Evolutionary conservation across 2,113 vertebrate species (phyloP).

Genomic region (Tetrax tetrax): DNA sequence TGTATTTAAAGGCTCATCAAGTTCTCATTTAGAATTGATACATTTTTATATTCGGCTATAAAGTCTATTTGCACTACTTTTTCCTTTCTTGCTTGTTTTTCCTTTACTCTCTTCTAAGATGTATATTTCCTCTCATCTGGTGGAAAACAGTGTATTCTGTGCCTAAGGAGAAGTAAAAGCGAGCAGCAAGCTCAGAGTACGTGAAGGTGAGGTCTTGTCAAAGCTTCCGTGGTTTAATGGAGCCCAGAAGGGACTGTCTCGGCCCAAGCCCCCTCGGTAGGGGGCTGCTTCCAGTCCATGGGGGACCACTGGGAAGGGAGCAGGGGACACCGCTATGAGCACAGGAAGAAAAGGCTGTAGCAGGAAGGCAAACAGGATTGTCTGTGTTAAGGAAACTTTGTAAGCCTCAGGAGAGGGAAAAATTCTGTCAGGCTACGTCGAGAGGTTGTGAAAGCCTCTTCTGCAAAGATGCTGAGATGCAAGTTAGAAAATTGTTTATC

Average conservation of each 20-base stretch:
- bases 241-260: neutral
- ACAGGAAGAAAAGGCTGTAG: fast-evolving
- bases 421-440: fast-evolving
- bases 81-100: neutral
- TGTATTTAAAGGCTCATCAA: neutral
- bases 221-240: fast-evolving
- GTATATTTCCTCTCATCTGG: neutral
- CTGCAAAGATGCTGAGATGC: neutral
- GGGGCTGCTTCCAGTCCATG: neutral
- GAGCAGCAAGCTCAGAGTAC: fast-evolving
- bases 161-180: neutral
- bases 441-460: neutral
- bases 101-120: neutral
- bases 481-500: neutral
- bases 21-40: neutral
- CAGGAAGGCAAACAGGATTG: no score
- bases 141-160: fast-evolving
- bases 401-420: no score
- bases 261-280: fast-evolving
- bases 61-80: neutral
- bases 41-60: neutral
- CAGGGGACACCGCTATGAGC: no score
- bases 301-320: neutral
- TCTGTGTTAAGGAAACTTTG: neutral
- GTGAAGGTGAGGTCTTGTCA: neutral